Base-by-base conservation (phyloP, 2,888 invertebrate genomes). In the Sinohyriopsis cumingii region DNA sequence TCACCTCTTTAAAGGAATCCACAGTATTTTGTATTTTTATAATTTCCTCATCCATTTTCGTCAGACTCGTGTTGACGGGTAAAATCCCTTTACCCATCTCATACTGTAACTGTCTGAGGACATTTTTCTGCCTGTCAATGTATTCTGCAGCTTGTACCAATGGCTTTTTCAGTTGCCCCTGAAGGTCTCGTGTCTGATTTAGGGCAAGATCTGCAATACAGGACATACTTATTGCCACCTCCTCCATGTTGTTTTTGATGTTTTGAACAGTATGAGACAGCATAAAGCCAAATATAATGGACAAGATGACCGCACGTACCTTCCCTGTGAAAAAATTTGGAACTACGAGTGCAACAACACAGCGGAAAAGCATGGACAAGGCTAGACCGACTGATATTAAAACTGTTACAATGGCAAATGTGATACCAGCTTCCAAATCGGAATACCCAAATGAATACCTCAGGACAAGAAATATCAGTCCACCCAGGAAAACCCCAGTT, bases 181-280 rank as follows among this genome's bases (percentile, higher is more conserved):
- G 76, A 4, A 82, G 67, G 0, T 67, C 69, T 12, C 60, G 45
- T 2, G 78, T 68, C 60, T 79, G 79, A 63, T 81, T 78, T 19
- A 74, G 73, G n/a, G 79, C 80, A 0, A 79, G 65, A 54, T 82
- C 82, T 12, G 77, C 67, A 20, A 76, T 67, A 67, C 82, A 82
- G 28, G 78, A 72, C 72, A 81, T 69, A 55, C 76, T 77, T 12
- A 66, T 63, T 19, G 78, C 73, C n/a, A 77, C 75, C 64, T 77
- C 76, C 33, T 75, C 64, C 3, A 78, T 73, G 61, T 82, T 82
- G 57, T 68, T 25, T 20, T 68, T 65, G n/a, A 82, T 77, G 68
- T 81, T 82, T 18, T 74, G 60, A n/a, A 77, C 71, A 0, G 79
- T 79, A 12, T 78, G 67, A 15, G 72, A 56, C 28, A 82, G 63